Base-by-base conservation (phyloP, 2,797 vertebrate species). In the Hephaestus fuliginosus region DNA sequence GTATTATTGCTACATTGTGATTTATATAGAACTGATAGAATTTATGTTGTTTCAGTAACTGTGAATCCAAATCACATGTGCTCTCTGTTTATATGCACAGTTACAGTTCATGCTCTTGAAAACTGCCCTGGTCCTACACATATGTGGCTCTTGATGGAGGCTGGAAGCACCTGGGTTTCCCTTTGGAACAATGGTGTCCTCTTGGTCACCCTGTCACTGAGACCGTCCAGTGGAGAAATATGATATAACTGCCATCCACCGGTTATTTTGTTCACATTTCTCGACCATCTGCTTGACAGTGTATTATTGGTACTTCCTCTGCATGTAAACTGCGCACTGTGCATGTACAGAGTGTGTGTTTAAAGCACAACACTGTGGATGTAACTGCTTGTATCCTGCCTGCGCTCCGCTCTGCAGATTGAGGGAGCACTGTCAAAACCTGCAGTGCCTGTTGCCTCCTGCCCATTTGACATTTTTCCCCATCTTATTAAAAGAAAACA, bases 121-220 rank as follows among this genome's bases (percentile, higher is more conserved):
- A 60, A 70, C 71, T 61, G 18, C 63, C 28, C 36, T 28, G 58
- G 62, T 70, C 71, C 28, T 43, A 43, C 51, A 44, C 56, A 44
- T 25, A 65, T 11, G 22, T 68, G 55, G 3, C 58, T 69, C 44
- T 65, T 64, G 70, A 20, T 25, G 18, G 58, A 30, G 20, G 49
- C 65, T 87, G 91, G 92, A 94, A 92, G 69, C 93, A 95, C 85
- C 93, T 94, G 92, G 71, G 68, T 76, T 92, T 88, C 88, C 87
- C 70, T 58, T 79, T 46, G 51, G 80, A 91, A 95, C 90, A 94
- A 94, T 92, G 64, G 76, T 62, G 74, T 44, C 78, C 85, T 61
- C 69, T 53, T 44, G n/a, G 55, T 89, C 82, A 86, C 80, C 83
- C 61, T 57, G 70, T 80, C 72, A 78, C 68, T 25, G 25, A 33